Evolutionary conservation across 2,113 vertebrate species (phyloP), one percentile per base, ranked within the genome.

Genomic region (Oxyruncus cristatus): DNA sequence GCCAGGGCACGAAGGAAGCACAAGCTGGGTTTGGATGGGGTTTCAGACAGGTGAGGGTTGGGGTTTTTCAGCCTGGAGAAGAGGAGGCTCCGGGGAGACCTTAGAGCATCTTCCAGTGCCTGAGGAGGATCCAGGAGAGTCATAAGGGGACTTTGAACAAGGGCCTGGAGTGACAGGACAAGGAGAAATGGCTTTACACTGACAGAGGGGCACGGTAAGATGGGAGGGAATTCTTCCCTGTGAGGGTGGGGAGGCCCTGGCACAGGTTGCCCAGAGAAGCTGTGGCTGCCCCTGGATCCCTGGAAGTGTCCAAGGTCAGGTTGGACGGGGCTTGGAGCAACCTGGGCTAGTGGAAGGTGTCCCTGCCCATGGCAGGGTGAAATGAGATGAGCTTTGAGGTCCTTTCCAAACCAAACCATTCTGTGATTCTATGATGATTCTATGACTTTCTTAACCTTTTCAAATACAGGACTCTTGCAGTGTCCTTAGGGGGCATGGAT

Each of bases 11-110:
- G 10, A 1, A 15, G 42, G 49, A 86, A 32, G 70, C 44, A 22
- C 84, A 59, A 75, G 12, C 68, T 62, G 85, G 83, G 28, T 95
- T 93, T 94, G 90, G 91, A 53, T 82, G 33, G 49, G 41, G 14
- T 70, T 84, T 70, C 56, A 49, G 63, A 41, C 9, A 49, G 53
- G 14, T 84, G 32, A 28, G 14, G 12, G 19, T 4, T 49, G 12
- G 30, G 6, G 1, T 5, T 63, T 14, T 2, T 63, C 41, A 42
- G 30, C 32, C 41, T 42, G 35, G 32, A 16, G 55, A 33, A 4
- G 26, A 19, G 21, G 22, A 32, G 9, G 26, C 47, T 62, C 55
- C 0, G 0, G 2, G 26, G 14, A 90, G 6, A 56, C 0, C 26
- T 68, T 2, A 27, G 30, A 41, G 21, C 21, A 26, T 14, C 30